Base-by-base conservation (phyloP, 1,140 invertebrate genomes). In the Centruroides sculpturatus region DNA sequence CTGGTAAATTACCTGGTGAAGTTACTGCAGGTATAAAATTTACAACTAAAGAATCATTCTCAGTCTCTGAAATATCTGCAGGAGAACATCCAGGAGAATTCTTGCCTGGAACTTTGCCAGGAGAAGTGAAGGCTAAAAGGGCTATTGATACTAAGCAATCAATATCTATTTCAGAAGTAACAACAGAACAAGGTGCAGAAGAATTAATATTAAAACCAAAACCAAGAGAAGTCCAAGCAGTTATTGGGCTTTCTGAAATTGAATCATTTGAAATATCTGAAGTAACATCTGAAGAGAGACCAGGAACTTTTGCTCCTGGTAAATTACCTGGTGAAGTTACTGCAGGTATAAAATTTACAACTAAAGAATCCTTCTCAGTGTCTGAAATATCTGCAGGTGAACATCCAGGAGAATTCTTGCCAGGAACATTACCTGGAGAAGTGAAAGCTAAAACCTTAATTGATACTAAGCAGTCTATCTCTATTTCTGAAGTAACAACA, bases 361-460 rank as follows among this genome's bases (percentile, higher is more conserved):
- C 61, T 11, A 54, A 63, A 36, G 58, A 59, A 53, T 55, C 65
- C 34, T 48, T 64, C 36, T 57, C 55, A 36, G 36, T 64, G 23
- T 47, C 55, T 34, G 64, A 67, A 52, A 61, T 66, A 5, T 59
- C 59, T 34, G 23, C 52, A 36, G 60, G 64, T 55, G 64, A 65
- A 57, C 35, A 49, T 4, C 59, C 61, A 11, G 60, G 55, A 13
- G 57, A 66, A 59, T 60, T 66, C 61, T 61, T 57, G 41, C 53
- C 57, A 48, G 59, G 56, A 12, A 66, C 56, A 49, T 50, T 55
- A 36, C 60, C 64, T 11, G 55, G 57, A 23, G 51, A 59, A 64
- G 56, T 65, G 41, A 59, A 55, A n/a, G 59, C 66, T 53, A 63
- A 55, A n/a, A 10, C 23, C n/a, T n/a, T n/a, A 23, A 23, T 23